Evolutionary conservation across 2,888 invertebrate genomes (phyloP).

Genomic region (Caradrina kadenii): DNA sequence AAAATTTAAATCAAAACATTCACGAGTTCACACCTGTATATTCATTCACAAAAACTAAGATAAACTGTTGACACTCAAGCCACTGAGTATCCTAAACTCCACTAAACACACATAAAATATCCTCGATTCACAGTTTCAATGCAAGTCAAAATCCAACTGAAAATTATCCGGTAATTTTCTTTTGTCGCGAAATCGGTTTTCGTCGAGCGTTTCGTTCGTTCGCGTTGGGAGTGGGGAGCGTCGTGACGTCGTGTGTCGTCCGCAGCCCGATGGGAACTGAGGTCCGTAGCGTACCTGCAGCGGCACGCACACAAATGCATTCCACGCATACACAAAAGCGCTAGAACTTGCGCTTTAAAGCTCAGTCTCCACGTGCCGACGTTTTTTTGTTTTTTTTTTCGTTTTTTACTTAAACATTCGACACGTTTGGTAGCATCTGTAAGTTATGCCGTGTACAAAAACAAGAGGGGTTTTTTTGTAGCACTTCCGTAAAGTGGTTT

Average conservation of each 20-base stretch:
- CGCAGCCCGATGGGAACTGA: slow-evolving; percentile 83
- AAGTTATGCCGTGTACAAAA: slow-evolving; percentile 71
- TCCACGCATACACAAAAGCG: slow-evolving; percentile 77
- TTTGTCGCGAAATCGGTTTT: slow-evolving; percentile 47
- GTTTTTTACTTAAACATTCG: slow-evolving; percentile 70
- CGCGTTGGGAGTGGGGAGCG: slow-evolving; percentile 38
- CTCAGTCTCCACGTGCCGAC: slow-evolving; percentile 77
- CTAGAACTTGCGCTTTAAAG: slow-evolving; percentile 84
- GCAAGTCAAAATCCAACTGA: slow-evolving; percentile 49
- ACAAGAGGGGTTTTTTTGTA: slow-evolving; percentile 53
- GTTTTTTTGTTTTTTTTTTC: slow-evolving; percentile 62
- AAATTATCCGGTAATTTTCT: slow-evolving; percentile 42
- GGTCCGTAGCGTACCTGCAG: slow-evolving; percentile 84
- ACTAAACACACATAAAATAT: slow-evolving; percentile 43
- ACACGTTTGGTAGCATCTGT: slow-evolving; percentile 73
- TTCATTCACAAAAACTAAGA: slow-evolving; percentile 60
- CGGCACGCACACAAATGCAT: slow-evolving; percentile 85
- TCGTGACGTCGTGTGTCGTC: slow-evolving; percentile 43
- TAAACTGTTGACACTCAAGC: slow-evolving; percentile 55
- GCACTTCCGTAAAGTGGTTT: slow-evolving; percentile 60
- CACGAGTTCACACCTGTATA: slow-evolving; percentile 62
- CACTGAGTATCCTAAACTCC: slow-evolving; percentile 50
- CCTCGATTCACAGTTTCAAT: slow-evolving; percentile 43
- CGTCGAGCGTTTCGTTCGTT: slow-evolving; percentile 49
- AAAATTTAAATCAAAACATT: slow-evolving; percentile 49